These are phyloP conservation scores for Sinocyclocheilus grahami DNA, from an alignment of 2,113 vertebrate species.

Conservation along the genomic window DNA sequence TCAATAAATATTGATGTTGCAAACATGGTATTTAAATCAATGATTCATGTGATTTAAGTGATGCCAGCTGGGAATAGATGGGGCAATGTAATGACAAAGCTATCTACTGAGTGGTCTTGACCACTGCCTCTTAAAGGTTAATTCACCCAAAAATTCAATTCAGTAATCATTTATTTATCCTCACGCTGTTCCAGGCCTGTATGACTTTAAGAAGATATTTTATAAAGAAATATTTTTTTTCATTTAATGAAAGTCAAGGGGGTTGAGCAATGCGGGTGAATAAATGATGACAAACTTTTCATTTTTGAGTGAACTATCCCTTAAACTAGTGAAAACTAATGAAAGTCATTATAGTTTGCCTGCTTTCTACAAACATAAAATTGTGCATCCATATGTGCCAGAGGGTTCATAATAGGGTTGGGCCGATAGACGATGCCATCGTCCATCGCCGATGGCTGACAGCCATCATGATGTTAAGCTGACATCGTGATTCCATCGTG, in stretches of 20 bases:
- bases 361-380: background rate
- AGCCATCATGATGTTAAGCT: no score
- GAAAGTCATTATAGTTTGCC: background rate
- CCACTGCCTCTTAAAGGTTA: background rate
- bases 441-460: no score
- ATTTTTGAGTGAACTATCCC: no score
- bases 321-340: background rate
- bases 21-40: slow-evolving; percentile 66
- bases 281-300: no score
- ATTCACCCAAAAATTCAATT: background rate
- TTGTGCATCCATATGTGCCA: background rate
- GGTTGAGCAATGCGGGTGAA: no score
- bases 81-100: background rate
- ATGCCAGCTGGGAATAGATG: background rate
- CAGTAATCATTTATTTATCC: background rate
- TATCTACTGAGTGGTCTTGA: background rate
- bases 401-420: background rate
- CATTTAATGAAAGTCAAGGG: no score
- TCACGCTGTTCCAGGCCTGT: no score
- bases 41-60: background rate
- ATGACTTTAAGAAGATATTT: no score
- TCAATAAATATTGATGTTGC: slow-evolving; percentile 8
- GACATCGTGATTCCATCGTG: no score
- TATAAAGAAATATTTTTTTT: no score
- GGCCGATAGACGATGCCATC: no score